These are phyloP conservation scores for Mellilla xanthometata DNA, from an alignment of 2,888 invertebrate genomes.

Conservation along the genomic window DNA sequence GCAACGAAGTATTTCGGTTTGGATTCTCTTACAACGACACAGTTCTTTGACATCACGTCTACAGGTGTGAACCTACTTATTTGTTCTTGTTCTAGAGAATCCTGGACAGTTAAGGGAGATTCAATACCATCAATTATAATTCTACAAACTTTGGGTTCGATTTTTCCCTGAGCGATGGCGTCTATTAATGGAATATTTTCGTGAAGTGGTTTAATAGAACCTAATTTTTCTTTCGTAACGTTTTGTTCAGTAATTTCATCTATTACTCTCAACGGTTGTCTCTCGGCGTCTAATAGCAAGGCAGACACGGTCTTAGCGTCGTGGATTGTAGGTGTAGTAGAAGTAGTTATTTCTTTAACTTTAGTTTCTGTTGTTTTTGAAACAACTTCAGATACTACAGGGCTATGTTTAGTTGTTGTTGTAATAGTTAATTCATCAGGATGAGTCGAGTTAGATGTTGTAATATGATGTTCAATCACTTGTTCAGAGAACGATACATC, in stretches of 20 bases:
- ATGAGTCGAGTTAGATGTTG: conserved; percentile 10
- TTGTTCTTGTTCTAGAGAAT: conserved; percentile 87
- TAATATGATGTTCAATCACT: conserved; percentile 18
- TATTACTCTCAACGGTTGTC: conserved; percentile 67
- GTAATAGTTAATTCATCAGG: conserved; percentile 21
- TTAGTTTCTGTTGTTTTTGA: conserved; percentile 37
- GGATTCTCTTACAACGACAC: conserved; percentile 83
- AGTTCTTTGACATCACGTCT: conserved; percentile 85
- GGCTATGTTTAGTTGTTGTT: conserved; percentile 42
- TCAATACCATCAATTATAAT: conserved; percentile 84
- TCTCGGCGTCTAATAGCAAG: conserved; percentile 70
- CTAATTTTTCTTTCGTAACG: conserved; percentile 57
- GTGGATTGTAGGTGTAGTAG: conserved; percentile 29
- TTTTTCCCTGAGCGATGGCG: conserved; percentile 85
- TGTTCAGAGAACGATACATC: conserved; percentile 50
- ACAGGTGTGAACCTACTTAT: conserved; percentile 86
- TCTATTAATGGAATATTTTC: conserved; percentile 83
- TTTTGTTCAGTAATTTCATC: conserved; percentile 78
- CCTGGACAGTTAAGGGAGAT: conserved; percentile 85
- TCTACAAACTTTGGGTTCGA: conserved; percentile 85
- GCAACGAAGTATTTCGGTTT: conserved; percentile 75
- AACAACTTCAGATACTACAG: conserved; percentile 39
- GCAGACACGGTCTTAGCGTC: conserved; percentile 65
- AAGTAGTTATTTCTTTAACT: conserved; percentile 34
- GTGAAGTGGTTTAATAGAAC: conserved; percentile 52